Conservation (phyloP, 1,140 invertebrate species). For the Aphaenogaster rudis region DNA sequence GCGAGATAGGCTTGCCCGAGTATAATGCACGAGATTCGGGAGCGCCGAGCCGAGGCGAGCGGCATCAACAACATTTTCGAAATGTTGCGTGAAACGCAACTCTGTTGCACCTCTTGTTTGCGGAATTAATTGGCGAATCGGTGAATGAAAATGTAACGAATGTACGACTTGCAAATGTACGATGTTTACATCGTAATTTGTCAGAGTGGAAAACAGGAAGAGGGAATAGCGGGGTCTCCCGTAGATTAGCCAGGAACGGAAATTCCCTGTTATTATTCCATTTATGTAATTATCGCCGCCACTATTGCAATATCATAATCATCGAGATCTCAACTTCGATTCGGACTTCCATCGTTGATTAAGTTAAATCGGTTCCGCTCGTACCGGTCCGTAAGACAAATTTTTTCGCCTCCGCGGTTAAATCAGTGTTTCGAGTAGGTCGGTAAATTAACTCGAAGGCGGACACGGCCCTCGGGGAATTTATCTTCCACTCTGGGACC, state of each 20-base stretch:
- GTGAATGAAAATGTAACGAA: slow-evolving; percentile 16
- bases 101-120: not conserved
- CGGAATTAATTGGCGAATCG: slow-evolving; percentile 41
- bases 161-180: not conserved
- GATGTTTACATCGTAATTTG: slow-evolving; percentile 30
- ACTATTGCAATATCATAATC: not conserved
- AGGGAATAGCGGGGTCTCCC: not conserved
- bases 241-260: slow-evolving; percentile 27
- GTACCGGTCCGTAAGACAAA: not conserved
- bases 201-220: not conserved
- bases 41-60: not conserved
- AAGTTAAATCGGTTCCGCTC: slow-evolving; percentile 39
- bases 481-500: slow-evolving; percentile 51
- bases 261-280: slow-evolving; percentile 31
- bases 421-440: slow-evolving; percentile 38
- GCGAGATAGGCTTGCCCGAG: slow-evolving; percentile 43
- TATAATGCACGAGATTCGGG: slow-evolving; percentile 25
- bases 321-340: not conserved
- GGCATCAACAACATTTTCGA: slow-evolving; percentile 48
- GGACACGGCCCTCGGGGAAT: slow-evolving; percentile 47
- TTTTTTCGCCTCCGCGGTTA: slow-evolving; percentile 17
- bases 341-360: slow-evolving; percentile 38
- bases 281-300: slow-evolving; percentile 59
- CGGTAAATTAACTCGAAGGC: slow-evolving; percentile 49
- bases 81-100: slow-evolving; percentile 17